Base-by-base conservation (phyloP, 2,113 vertebrate genomes). In the Osmerus eperlanus region DNA sequence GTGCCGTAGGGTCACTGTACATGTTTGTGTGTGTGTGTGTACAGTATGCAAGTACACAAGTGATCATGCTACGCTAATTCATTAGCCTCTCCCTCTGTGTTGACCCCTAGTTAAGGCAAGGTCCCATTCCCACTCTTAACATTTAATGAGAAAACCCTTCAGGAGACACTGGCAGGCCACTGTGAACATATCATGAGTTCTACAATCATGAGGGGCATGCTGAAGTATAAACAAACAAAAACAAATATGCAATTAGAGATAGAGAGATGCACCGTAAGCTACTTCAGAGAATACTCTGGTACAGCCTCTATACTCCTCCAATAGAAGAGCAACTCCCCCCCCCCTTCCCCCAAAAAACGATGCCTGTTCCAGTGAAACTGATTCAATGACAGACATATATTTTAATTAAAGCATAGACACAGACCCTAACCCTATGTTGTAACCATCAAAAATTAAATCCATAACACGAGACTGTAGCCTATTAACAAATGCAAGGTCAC, bases 71-170 rank as follows among this genome's bases (percentile, higher is more conserved):
- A 18, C 21, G 3, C 23, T 76, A 55, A 52, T 52, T 80, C 28
- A 76, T 80, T 80, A 80, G 78, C 75, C 72, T 55, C 58, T 28
- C 63, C 36, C 63, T 51, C 13, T 66, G 65, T 66, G 13, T 52
- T 55, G 32, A 7, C 19, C 73, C 36, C 25, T 32, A 66, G 55
- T 47, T 29, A 12, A 28, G 53, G 15, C 32, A 41, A 14, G 53
- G 52, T 73, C 72, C 32, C 19, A 14, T 69, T 72, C 68, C 32
- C 23, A 29, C 47, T 73, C 60, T 51, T 68, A 76, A 15, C 32
- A 64, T 32, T 36, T 36, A 36, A 64, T 52, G 19, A 67, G 13
- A 25, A 13, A 67, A 52, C 19, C 29, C 29, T 62, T 32, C 5
- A 7, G 29, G 18, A 25, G 3, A 14, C 23, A 64, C 18, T 7